Base-by-base conservation (phyloP, 2,797 vertebrate genomes). In the Zalophus californianus region DNA sequence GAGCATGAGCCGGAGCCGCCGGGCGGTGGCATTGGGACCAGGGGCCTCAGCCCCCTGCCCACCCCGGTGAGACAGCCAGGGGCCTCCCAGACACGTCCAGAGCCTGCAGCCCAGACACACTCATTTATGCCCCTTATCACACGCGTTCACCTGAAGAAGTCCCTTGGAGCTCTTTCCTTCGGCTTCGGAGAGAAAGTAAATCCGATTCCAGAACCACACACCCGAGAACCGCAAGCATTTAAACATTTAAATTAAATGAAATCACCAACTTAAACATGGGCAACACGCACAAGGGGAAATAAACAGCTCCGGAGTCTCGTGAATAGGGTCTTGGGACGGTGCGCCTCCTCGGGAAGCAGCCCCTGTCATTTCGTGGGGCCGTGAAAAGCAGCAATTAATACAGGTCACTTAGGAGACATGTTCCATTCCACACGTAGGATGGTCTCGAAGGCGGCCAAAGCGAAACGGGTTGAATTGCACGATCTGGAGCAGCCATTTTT, bases 301-400 rank as follows among this genome's bases (percentile, higher is more conserved):
- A 25, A 3, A 5, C 21, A 5, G 2, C 35, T 3, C 4, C 0
- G 11, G 1, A 4, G 25, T 21, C 56, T 64, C 20, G 0, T 6
- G 5, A 9, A 20, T 1, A 5, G 64, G 58, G 29, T 5, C 73
- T 3, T 2, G 0, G 10, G 54, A n/a, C 5, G 7, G 7, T 0
- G 14, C 0, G 0, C 14, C 32, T 41, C 41, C 41, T 20, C 23
- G 5, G 7, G 41, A 15, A 80, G 66, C 5, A 5, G 21, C 25
- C 29, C 25, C 72, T 16, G 25, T 15, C 14, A 1, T 48, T 27
- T 16, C 3, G 7, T 14, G 7, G 41, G 0, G 2, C 32, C 9
- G 0, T 14, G 9, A 18, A 83, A 89, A 0, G 6, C 5, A 3
- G 66, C 7, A 25, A 0, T 6, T 64, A 25, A 25, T 13, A 32